Evolutionary conservation across 2,797 vertebrate genomes (phyloP), one percentile per base, ranked within the genome.

Genomic region (Squalus acanthias): DNA sequence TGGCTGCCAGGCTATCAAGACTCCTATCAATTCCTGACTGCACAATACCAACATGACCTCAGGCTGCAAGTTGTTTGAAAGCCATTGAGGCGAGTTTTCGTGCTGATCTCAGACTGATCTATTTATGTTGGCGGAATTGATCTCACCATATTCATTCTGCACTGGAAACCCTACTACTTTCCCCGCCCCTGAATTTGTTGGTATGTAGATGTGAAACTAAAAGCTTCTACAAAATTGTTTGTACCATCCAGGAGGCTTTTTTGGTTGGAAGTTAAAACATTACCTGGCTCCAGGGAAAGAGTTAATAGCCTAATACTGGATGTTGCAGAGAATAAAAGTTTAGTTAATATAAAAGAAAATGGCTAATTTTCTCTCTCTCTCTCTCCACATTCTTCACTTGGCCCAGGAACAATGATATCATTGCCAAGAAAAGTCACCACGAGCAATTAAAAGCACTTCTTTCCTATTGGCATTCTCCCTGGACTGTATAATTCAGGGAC

Each of bases 401-500:
- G 46, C 94, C 29, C 2, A 57, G 46, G 69, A 67, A 95, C 65
- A 70, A 95, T 13, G 20, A 39, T 46, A 95, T 57, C 69, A 50
- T 74, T 95, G 93, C 93, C 93, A 72, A 72, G 65, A 70, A 70
- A 95, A 95, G 93, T 95, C 93, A 95, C 93, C 67, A 70, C 5
- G 39, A 70, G 67, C 94, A 70, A 95, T 74, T 74, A 53, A 95
- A 74, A 53, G 13, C 65, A 93, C 63, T 69, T 53, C 94, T 57
- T 50, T 65, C 69, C 94, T n/a, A 15, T 76, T 95, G 69, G 94
- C 50, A 60, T 8, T 95, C 39, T 76, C 69, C 94, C 24, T 50
- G 46, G 70, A 74, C 94, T 95, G 69, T 95, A 95, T 74, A 95
- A 95, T 95, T 74, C 46, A 5, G 46, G 94, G 94, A 95, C 69